Base-by-base conservation (phyloP, 30 jellyfish, hydroid and myxozoan genomes). In the Pelagia noctiluca region DNA sequence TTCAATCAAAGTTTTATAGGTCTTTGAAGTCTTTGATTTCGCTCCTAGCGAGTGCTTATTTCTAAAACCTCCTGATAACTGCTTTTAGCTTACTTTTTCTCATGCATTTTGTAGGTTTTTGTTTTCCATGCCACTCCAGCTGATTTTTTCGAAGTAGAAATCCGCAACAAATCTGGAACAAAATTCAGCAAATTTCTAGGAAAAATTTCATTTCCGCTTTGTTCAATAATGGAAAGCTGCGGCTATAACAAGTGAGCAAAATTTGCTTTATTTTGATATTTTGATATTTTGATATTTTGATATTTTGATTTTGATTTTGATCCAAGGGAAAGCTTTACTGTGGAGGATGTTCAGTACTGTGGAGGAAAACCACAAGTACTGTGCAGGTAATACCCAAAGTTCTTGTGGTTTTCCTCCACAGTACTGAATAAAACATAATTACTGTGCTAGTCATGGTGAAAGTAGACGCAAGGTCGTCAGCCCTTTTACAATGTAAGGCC, bases 71-170 rank as follows among this genome's bases (percentile, higher is more conserved):
- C n/a, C n/a, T n/a, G n/a, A n/a, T n/a, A 5, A 30, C 8, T 66
- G 68, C 7, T 8, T 5, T 13, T 30, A 28, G 70, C 12, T 30
- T 22, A 5, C 7, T 8, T 7, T 26, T 24, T 47, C 29, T 3
- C 70, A 1, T 63, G 66, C 26, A 62, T 73, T 57, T 52, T 19
- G 12, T 29, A 94, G 99, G 95, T 80, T 26, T 83, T 73, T 71
- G 97, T 78, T 2, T 70, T 94, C 36, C 93, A 90, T 77, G 99
- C 97, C 61, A 94, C 99, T 7, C 95, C 97, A 0, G 97, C 97
- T 52, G 99, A 94, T 77, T 80, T 94, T 29, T 74, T 94, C 19
- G 99, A 94, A 57, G 84, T 94, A 35, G 99, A 94, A 83, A 86
- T 94, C 32, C 89, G 96, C n/a, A 94, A 94, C 83, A 83, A 83